These are phyloP conservation scores for Plusia festucae DNA, from an alignment of 2,888 invertebrate genomes.

Conservation along the genomic window DNA sequence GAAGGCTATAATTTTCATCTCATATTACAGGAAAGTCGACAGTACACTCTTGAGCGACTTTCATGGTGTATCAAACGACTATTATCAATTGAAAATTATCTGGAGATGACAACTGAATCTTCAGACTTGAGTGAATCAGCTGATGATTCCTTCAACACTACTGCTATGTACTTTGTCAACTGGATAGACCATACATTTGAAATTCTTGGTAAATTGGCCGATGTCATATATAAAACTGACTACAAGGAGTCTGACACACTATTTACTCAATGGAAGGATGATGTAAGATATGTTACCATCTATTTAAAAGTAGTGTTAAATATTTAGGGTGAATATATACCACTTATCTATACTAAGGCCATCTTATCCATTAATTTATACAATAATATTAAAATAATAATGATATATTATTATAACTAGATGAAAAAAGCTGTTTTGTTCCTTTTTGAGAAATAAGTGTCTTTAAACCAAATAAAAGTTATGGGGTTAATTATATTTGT, in stretches of 20 bases:
- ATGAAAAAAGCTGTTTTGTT: too few relatives aligned
- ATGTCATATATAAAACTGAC: constrained; percentile 74
- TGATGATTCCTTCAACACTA: constrained; percentile 69
- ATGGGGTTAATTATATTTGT: too few relatives aligned
- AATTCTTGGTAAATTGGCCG: constrained; percentile 74
- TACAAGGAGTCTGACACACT: constrained; percentile 67
- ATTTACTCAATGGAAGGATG: constrained; percentile 72
- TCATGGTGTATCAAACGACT: constrained; percentile 81
- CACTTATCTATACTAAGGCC: too few relatives aligned
- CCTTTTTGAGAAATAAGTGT: too few relatives aligned
- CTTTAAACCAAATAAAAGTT: too few relatives aligned
- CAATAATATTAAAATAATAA: too few relatives aligned
- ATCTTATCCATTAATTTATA: too few relatives aligned
- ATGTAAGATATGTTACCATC: constrained; percentile 64
- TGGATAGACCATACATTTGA: constrained; percentile 87
- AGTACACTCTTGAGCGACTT: constrained; percentile 77
- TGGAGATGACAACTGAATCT: constrained; percentile 54
- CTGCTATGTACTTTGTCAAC: constrained; percentile 84
- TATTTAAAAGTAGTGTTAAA: not conserved
- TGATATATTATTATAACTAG: too few relatives aligned
- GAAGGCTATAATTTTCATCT: not conserved
- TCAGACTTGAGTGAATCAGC: constrained; percentile 49
- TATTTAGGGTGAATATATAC: too few relatives aligned
- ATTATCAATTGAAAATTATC: constrained; percentile 65
- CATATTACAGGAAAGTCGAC: constrained; percentile 77